Base-by-base conservation (phyloP, 2,113 vertebrate species). In the Pitta sordida region DNA sequence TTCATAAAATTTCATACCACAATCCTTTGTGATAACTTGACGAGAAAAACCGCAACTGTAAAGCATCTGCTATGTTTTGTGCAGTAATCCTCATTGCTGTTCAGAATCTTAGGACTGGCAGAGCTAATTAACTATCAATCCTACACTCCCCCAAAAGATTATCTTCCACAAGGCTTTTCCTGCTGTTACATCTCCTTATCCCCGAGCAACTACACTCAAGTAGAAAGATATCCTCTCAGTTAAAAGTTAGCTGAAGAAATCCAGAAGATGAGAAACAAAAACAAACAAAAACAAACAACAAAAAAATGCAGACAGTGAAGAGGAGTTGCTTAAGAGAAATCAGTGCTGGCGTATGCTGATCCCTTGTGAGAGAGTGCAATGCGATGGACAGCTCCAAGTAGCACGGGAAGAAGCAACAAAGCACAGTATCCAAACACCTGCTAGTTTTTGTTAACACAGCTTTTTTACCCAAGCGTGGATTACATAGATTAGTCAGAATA, bases 81-180 rank as follows among this genome's bases (percentile, higher is more conserved):
- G 63, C 55, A 92, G 74, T 46, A 69, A 70, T 69, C n/a, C 32
- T 78, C 71, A 63, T 0, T 78, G 82, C 63, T 83, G 34, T 74
- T 67, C 70, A 78, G 78, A 94, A 80, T 70, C 68, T 86, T 83
- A 75, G 17, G 75, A 86, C 63, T 87, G 77, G 59, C 48, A 88
- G 43, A 83, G 51, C 87, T 90, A 85, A 92, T 94, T 93, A 94
- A 55, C 63, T 94, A 91, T 83, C 64, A 91, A 93, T 73, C 48
- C 93, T 80, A 59, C 52, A 32, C 73, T 63, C 39, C 55, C 36
- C 13, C n/a, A 70, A 63, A 92, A 91, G 39, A 93, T 93, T 89
- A 91, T 81, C 68, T 83, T 94, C 71, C 80, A 67, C 60, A 37
- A 49, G 41, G 71, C 56, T 64, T 87, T 86, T 86, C 48, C 30